Percentiles rank a stretch among this genome's conserved stretches.
Evolutionary conservation across 2,888 invertebrate species (phyloP).

Genomic region (Drosophila fulvimacula): DNA sequence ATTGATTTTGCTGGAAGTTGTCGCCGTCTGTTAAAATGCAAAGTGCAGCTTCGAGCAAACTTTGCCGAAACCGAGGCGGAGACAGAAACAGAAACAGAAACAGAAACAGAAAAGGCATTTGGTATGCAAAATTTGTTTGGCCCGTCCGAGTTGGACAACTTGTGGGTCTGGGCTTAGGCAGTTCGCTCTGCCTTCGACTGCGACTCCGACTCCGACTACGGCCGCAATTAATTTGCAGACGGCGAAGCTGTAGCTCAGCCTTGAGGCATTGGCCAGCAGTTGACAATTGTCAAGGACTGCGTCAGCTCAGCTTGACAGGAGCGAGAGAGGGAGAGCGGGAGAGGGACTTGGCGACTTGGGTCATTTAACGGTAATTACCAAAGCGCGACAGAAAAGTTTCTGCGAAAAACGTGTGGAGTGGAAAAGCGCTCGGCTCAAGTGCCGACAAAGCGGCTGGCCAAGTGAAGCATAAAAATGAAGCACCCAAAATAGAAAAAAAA

Average conservation of each 20-base stretch:
- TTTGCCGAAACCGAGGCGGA: constrained; percentile 29
- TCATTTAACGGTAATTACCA: constrained; percentile 78
- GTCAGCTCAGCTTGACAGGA: constrained; percentile 43
- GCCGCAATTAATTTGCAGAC: constrained; percentile 77
- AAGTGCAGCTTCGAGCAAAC: constrained; percentile 69
- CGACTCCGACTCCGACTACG: constrained; percentile 25
- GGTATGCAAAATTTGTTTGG: constrained; percentile 78
- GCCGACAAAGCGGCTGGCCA: constrained; percentile 73
- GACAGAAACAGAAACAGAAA: constrained; percentile 6
- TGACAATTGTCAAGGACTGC: constrained; percentile 78
- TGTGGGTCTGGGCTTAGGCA: constrained; percentile 24
- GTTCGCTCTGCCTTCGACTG: constrained; percentile 8
- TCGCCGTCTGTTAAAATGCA: constrained; percentile 74
- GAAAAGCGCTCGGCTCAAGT: constrained; percentile 61
- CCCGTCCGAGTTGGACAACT: constrained; percentile 50
- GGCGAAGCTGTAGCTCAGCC: constrained; percentile 63
- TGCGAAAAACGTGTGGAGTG: constrained; percentile 54
- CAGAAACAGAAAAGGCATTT: constrained; percentile 48
- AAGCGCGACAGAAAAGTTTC: constrained; percentile 60
- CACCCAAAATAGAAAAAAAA: constrained; percentile 39
- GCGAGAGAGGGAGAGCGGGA: background rate
- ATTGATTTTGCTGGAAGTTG: constrained; percentile 78
- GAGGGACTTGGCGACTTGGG: constrained; percentile 45
- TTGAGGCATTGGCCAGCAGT: constrained; percentile 61
- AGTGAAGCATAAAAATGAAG: constrained; percentile 73